These are phyloP conservation scores for Scartelaos histophorus DNA, from an alignment of 2,113 vertebrate species.

Conservation along the genomic window DNA sequence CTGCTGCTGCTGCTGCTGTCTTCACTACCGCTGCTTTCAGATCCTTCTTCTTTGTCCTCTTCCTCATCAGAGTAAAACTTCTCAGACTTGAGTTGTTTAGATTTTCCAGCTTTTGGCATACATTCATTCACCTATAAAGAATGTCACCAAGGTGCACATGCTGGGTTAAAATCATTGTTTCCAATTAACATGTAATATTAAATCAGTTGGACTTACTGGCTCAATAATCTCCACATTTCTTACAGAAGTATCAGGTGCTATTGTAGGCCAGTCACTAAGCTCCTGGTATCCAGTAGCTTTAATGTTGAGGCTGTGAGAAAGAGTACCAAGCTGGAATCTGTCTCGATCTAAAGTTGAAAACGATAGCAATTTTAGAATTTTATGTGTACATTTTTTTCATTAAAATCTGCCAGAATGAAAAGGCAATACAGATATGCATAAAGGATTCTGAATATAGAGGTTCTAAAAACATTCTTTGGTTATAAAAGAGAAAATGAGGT, in stretches of 20 bases:
- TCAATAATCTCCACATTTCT: conserved; percentile 90
- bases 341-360: conserved; percentile 83
- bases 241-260: conserved; percentile 89
- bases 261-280: conserved; percentile 90
- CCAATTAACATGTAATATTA: background rate
- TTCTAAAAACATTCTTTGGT: conserved; percentile 87
- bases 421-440: conserved; percentile 84
- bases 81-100: conserved; percentile 80
- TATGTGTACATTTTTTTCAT: too few species aligned
- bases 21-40: conserved; percentile 70
- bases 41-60: conserved; percentile 76
- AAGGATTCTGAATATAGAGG: conserved; percentile 72
- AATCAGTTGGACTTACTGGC: conserved; percentile 72
- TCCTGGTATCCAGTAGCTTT: conserved; percentile 91
- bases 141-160: background rate
- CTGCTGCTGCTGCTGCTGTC: conserved; percentile 53
- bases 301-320: conserved; percentile 91
- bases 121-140: conserved; percentile 82
- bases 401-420: conserved; percentile 68
- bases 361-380: too few species aligned
- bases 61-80: conserved; percentile 93
- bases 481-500: conserved; percentile 69
- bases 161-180: background rate
- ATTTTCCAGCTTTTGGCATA: conserved; percentile 74
- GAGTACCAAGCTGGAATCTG: conserved; percentile 92